Base-by-base conservation (phyloP, 2,888 invertebrate species). In the Melieria omissa region DNA sequence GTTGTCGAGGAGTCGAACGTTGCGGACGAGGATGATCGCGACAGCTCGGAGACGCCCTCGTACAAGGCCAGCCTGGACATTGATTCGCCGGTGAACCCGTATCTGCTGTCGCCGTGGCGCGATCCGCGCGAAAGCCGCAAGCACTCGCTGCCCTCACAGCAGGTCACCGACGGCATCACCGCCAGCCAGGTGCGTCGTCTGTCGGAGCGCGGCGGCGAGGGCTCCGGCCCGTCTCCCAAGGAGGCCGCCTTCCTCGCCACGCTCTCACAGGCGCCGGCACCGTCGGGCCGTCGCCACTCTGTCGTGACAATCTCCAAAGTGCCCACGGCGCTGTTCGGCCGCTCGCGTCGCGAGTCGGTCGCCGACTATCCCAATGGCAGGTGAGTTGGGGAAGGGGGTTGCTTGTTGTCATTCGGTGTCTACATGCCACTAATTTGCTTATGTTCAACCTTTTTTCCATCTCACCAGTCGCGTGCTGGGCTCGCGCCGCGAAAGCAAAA, bases 281-380 rank as follows among this genome's bases (percentile, higher is more conserved):
- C 93, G 0, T 93, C 94, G 0, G 95, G 94, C 0, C 89, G 95
- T 76, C 90, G 95, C 78, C 95, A 95, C 87, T 95, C 95, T 70
- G 94, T 95, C 60, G 95, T 95, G 29, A 95, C 95, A 77, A 95
- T 95, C 81, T 95, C 94, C 0, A 92, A 92, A 86, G 93, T 95
- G 65, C 95, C 95, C 4, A 89, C 92, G 61, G 90, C 92, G 1
- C 85, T 94, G 4, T 95, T 95, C 79, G 94, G 94, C 0, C 90
- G 94, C 14, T 92, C 91, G 70, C 90, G 95, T 0, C 90, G 95
- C 12, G 95, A 95, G 86, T 94, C 94, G 14, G 92, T 95, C 66
- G 93, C 95, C 4, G 93, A 93, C 0, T 93, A 92, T 82, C 92
- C 94, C 3, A 88, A 87, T 70, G 84, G 87, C 77, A 88, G 89